These are phyloP conservation scores for Mesitornis unicolor DNA, from an alignment of 2,113 vertebrate species.

Conservation along the genomic window DNA sequence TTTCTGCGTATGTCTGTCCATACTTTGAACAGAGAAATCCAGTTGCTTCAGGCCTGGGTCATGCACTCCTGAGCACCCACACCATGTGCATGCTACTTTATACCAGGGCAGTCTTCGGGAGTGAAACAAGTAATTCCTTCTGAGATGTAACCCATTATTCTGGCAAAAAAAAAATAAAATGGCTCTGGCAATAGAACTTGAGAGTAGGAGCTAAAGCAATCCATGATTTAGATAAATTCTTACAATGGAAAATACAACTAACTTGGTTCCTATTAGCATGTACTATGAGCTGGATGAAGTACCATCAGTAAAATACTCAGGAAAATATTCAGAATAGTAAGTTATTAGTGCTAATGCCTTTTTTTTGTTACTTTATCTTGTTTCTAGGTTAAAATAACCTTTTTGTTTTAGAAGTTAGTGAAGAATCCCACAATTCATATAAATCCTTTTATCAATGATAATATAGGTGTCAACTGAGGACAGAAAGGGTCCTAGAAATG, in stretches of 20 bases:
- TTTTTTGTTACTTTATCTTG: not conserved
- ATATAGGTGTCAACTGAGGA: not conserved
- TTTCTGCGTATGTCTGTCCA: not conserved
- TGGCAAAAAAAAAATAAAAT: too few species aligned
- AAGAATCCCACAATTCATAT: not conserved
- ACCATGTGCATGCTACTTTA: not conserved
- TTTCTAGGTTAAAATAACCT: not conserved
- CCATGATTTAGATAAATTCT: not conserved
- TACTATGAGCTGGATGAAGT: not conserved
- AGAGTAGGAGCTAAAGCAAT: accelerated
- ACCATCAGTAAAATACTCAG: not conserved
- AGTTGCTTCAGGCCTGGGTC: not conserved
- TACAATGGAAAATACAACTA: not conserved
- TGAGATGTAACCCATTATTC: not conserved
- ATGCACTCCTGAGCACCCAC: not conserved
- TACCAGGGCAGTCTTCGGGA: not conserved
- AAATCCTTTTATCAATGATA: not conserved
- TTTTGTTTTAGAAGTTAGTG: not conserved
- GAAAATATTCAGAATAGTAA: not conserved
- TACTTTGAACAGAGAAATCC: not conserved
- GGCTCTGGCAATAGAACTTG: not conserved
- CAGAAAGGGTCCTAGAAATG: not conserved
- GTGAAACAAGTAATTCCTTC: not conserved
- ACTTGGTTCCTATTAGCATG: not conserved
- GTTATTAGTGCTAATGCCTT: not conserved